A percentile compares a stretch with the other conserved stretches of the same genome.
Evolutionary conservation across 2,113 vertebrate species (phyloP).

Genomic region (Melanostigma gelatinosum): DNA sequence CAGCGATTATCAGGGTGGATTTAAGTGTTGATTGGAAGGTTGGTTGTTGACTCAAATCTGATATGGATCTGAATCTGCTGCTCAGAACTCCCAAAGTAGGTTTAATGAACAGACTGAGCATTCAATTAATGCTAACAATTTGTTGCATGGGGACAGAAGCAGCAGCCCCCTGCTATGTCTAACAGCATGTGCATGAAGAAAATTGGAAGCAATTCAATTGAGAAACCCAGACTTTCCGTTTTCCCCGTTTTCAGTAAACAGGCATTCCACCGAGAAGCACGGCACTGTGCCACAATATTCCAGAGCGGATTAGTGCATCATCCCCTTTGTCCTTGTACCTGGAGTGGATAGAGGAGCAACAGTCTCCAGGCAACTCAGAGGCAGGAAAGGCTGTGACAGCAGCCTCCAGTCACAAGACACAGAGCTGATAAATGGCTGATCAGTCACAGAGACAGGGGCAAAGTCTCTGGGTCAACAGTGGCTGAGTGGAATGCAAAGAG

Average conservation of each 20-base stretch:
- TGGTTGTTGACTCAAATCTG: not conserved
- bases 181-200: not conserved
- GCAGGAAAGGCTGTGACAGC: slow-evolving; percentile 48
- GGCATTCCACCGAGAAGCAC: slow-evolving; percentile 2
- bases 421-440: slow-evolving; percentile 75
- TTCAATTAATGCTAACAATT: not conserved
- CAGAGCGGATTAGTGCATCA: slow-evolving; percentile 44
- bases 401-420: slow-evolving; percentile 71
- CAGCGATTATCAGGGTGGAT: not conserved
- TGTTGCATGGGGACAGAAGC: not conserved
- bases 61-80: not conserved
- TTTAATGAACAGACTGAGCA: not conserved
- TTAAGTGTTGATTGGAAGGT: not conserved
- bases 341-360: slow-evolving; percentile 47
- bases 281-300: slow-evolving; percentile 24
- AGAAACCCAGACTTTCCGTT: not conserved
- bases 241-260: not conserved
- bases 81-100: not conserved
- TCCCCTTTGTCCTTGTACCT: slow-evolving; percentile 62
- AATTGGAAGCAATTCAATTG: not conserved
- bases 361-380: slow-evolving; percentile 70
- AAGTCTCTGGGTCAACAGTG: slow-evolving; percentile 72
- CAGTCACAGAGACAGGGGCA: slow-evolving; percentile 66
- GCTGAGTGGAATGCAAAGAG: slow-evolving; percentile 73
- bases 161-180: not conserved